Conservation (phyloP, 2,113 vertebrate genomes). For the Athene cunicularia region DNA sequence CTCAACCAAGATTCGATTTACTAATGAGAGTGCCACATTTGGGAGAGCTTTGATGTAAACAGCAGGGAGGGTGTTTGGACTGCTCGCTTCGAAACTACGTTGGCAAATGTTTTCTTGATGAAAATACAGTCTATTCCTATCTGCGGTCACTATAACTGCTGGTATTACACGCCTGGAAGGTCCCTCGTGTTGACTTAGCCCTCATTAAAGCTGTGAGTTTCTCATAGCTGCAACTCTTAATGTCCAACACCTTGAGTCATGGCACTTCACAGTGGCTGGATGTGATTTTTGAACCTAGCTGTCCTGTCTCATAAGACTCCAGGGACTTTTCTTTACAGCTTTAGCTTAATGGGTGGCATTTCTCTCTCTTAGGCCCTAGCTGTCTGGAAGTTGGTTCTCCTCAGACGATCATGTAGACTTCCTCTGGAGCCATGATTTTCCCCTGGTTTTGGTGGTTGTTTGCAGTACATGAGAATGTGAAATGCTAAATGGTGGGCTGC, state of each 20-base stretch:
- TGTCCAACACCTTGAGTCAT: not conserved
- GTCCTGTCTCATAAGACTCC: not conserved
- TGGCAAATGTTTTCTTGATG: not conserved
- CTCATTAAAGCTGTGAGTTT: not conserved
- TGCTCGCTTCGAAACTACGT: not conserved
- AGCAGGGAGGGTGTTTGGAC: not conserved
- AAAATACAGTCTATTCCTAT: not conserved
- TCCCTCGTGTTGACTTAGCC: not conserved
- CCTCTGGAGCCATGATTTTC: not conserved
- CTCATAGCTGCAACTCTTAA: not conserved
- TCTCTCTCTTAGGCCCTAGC: not conserved
- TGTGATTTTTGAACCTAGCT: not conserved
- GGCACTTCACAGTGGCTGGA: not conserved
- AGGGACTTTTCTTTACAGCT: not conserved
- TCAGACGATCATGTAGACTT: not conserved
- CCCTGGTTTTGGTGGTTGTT: not conserved
- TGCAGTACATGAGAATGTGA: not conserved
- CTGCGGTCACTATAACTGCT: not conserved
- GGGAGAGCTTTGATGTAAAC: not conserved
- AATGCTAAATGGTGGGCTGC: not conserved
- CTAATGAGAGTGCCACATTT: not conserved
- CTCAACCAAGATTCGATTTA: not conserved
- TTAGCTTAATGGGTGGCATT: not conserved
- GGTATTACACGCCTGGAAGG: not conserved
- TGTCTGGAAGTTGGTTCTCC: not conserved